Conservation (phyloP, 2,797 vertebrate genomes). For the Xenopus petersii region DNA sequence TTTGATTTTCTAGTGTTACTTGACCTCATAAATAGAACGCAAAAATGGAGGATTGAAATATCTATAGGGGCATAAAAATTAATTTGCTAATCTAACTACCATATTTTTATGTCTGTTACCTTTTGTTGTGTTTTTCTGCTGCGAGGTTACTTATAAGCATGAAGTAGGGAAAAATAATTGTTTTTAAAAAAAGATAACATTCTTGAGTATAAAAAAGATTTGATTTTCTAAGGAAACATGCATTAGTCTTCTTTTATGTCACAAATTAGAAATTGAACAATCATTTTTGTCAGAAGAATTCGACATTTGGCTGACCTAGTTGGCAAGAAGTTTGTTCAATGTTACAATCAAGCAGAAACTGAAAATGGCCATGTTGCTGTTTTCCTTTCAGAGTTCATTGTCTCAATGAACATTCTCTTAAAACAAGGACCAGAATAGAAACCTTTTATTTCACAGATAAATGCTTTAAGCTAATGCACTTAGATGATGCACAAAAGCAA, state of each 20-base stretch:
- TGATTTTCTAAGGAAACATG: constrained; percentile 32
- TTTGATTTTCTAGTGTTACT: no score
- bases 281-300: constrained; percentile 47
- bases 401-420: constrained; percentile 11
- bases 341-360: constrained; percentile 37
- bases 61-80: no score
- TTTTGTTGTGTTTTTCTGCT: no score
- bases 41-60: no score
- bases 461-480: constrained; percentile 20
- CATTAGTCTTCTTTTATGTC: constrained; percentile 42
- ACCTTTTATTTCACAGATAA: constrained; percentile 19
- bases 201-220: not conserved
- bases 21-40: no score
- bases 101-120: no score
- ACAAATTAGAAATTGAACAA: constrained; percentile 41
- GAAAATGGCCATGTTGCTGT: constrained; percentile 32
- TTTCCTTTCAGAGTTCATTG: constrained; percentile 19
- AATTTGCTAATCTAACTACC: no score
- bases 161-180: no score
- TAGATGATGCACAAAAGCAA: not conserved
- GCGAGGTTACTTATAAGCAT: no score
- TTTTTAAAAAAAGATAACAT: no score
- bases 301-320: constrained; percentile 49
- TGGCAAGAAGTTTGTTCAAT: constrained; percentile 45
- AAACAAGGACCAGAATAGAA: not conserved